phyloP scores from a whole-genome alignment of 2,113 vertebrate species.

The Pteropus alecto region DNA sequence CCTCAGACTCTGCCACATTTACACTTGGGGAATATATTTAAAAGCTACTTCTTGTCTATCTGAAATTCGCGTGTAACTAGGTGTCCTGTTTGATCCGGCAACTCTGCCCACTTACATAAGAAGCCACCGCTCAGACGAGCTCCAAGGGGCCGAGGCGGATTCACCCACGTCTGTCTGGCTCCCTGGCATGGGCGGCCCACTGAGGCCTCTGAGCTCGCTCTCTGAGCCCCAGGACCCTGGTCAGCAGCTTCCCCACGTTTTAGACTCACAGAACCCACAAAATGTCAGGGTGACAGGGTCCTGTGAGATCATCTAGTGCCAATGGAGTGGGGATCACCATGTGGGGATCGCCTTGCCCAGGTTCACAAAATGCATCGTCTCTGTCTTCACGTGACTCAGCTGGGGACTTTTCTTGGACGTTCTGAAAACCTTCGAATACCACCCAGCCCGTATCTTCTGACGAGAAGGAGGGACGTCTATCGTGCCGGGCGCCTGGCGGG shows the following conservation, averaged over 20 bases:
- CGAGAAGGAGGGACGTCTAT: rapidly evolving
- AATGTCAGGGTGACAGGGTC: not conserved
- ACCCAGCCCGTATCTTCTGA: rapidly evolving
- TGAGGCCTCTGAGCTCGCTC: not conserved
- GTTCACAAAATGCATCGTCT: rapidly evolving
- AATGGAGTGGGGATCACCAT: rapidly evolving
- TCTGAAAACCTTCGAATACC: not conserved
- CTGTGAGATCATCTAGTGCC: not conserved
- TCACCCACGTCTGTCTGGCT: not conserved
- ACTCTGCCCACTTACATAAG: not conserved
- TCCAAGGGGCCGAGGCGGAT: rapidly evolving
- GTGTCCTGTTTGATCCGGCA: not conserved
- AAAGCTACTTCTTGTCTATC: not conserved
- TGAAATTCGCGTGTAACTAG: not conserved
- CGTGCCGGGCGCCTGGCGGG: not conserved
- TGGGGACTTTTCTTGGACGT: not conserved
- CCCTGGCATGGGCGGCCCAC: rapidly evolving
- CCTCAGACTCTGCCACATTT: not conserved
- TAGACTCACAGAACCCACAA: not conserved
- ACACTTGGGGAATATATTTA: not conserved
- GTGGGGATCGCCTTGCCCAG: not conserved
- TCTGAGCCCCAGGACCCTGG: not conserved
- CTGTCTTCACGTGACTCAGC: rapidly evolving
- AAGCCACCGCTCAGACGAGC: rapidly evolving
- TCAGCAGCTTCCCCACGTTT: not conserved